Percentiles rank a stretch among this genome's conserved stretches.
phyloP scores from a whole-genome alignment of 2,888 invertebrate genomes.

The Sycophila texana region DNA sequence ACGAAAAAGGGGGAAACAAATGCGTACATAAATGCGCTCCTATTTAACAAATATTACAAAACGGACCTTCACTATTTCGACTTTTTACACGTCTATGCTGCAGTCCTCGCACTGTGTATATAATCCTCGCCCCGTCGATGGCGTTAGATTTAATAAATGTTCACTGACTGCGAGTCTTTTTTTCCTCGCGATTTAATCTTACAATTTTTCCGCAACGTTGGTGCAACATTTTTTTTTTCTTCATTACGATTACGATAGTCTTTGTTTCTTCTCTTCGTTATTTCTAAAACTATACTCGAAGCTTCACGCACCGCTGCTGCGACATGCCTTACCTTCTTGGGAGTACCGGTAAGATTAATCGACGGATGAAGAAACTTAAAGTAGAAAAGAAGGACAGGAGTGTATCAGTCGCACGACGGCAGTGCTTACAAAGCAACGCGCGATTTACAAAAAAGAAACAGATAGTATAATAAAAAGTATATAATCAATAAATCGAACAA shows the following conservation, averaged over 20 bases:
- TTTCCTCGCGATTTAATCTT: no score
- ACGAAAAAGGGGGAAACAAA: conserved; percentile 61
- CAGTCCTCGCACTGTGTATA: neutral
- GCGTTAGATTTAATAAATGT: neutral
- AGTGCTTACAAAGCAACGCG: neutral
- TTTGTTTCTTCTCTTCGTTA: neutral
- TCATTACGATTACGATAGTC: neutral
- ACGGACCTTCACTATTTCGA: conserved; percentile 55
- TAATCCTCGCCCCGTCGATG: neutral
- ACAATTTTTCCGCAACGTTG: no score
- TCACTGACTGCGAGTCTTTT: no score
- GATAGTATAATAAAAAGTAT: neutral
- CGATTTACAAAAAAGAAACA: no score
- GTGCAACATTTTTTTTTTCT: no score
- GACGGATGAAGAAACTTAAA: neutral
- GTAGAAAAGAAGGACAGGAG: conserved; percentile 6
- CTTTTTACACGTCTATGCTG: conserved; percentile 46
- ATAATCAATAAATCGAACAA: conserved; percentile 27
- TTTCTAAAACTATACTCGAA: neutral
- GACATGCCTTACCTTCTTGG: conserved; percentile 39
- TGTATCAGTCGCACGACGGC: neutral
- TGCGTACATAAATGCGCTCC: conserved; percentile 70
- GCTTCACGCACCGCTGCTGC: conserved; percentile 23
- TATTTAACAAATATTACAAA: conserved; percentile 67
- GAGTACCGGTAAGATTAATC: neutral